Conservation (phyloP, 2,888 invertebrate species). For the Gerris lacustris region DNA sequence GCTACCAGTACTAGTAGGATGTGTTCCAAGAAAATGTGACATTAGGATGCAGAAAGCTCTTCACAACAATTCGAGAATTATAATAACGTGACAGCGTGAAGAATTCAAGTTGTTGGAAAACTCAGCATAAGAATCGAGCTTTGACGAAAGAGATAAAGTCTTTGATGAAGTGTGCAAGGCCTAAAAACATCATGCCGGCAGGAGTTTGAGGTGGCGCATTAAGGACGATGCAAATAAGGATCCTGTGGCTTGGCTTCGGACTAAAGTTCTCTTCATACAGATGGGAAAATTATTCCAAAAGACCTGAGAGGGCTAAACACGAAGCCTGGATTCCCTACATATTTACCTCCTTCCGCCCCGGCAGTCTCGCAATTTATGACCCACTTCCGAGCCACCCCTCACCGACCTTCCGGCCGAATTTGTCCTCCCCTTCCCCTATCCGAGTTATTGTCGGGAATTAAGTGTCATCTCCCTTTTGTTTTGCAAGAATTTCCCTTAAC, state of each 20-base stretch:
- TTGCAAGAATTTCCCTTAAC: not conserved
- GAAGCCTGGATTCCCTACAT: not conserved
- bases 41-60: not conserved
- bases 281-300: slow-evolving; percentile 1
- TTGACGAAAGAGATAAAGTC: slow-evolving; percentile 2
- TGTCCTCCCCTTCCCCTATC: not conserved
- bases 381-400: not conserved
- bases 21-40: not conserved
- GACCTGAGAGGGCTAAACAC: not conserved
- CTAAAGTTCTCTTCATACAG: not conserved
- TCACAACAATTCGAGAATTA: not conserved
- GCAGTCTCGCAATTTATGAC: not conserved
- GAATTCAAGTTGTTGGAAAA: not conserved
- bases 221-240: not conserved
- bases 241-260: not conserved
- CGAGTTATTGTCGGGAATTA: not conserved
- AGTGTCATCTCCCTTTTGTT: not conserved
- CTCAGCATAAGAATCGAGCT: not conserved
- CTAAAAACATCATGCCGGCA: not conserved
- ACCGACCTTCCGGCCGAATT: slow-evolving; percentile 5
- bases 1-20: not conserved
- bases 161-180: not conserved
- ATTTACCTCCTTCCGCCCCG: slow-evolving; percentile 5
- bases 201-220: not conserved
- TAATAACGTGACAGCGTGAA: not conserved